Evolutionary conservation across 2,888 invertebrate species (phyloP), one percentile per base, ranked within the genome.

Genomic region (Tridacna gigas): DNA sequence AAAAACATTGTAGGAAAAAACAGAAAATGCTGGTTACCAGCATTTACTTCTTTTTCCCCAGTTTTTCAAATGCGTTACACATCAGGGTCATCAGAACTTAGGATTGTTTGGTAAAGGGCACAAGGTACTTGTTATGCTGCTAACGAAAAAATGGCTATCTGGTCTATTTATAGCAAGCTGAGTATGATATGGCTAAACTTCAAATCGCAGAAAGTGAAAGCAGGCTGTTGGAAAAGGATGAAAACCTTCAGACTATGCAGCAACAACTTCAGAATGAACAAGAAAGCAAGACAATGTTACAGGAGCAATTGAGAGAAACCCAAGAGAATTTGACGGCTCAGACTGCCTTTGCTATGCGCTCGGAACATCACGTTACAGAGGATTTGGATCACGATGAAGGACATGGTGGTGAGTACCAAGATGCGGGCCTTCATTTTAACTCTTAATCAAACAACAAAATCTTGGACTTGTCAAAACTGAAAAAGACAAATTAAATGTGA

Each of bases 341-440:
- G 61, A 28, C 66, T 12, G 80, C 67, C 67, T 51, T 86, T 48
- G 82, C 83, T 25, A 82, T 84, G 84, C 37, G 47, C 22, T 26
- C 76, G 45, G 80, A 84, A 74, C 86, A 47, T 15, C 51, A 89
- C 56, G 88, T 90, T 9, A 77, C 97, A 94, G 96, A 97, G 88
- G 96, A 96, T 90, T 97, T 97, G 95, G 96, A 97, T 93, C 96
- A 97, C 92, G 96, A 96, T 92, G 96, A 97, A 91, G 97, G 97
- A 51, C 47, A 47, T 61, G 85, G 80, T 73, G 87, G 84, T 86
- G 63, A 7, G 83, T 25, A 65, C 26, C 26, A 28, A 61, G 26
- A 22, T 15, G 5, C 7, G 11, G 0, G 37, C 22, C 7, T 3
- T 66, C 5, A 0, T 66, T 66, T 66, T 15, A 28, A 26, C 37